Evolutionary conservation across 2,113 vertebrate species (phyloP).

Genomic region (Myocastor coypus): DNA sequence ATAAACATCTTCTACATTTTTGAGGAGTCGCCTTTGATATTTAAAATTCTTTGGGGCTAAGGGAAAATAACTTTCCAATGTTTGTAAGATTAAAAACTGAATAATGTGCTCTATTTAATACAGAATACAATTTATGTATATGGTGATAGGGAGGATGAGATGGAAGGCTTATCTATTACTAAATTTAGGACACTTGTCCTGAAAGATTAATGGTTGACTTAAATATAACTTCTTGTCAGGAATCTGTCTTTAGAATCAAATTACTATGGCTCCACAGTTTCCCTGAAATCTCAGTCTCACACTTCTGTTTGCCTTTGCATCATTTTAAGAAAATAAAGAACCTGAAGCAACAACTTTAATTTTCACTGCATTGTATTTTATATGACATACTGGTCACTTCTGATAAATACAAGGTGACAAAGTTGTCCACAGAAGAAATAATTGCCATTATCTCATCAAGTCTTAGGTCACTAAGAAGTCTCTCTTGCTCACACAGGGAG

Average conservation of each 20-base stretch:
- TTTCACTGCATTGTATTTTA: constrained; percentile 30
- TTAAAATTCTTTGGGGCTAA: constrained; percentile 37
- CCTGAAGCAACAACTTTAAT: constrained; percentile 20
- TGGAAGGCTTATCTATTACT: constrained; percentile 67
- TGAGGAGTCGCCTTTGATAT: constrained; percentile 44
- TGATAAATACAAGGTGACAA: constrained; percentile 48
- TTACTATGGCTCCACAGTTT: constrained; percentile 69
- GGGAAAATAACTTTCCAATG: neutral
- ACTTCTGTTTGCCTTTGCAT: constrained; percentile 66
- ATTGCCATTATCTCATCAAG: constrained; percentile 17
- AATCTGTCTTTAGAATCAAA: constrained; percentile 64
- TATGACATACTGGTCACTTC: constrained; percentile 33
- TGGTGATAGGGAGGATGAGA: constrained; percentile 23
- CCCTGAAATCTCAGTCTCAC: constrained; percentile 64
- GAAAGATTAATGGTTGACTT: constrained; percentile 73
- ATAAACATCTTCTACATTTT: constrained; percentile 26
- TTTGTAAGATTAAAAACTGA: constrained; percentile 36
- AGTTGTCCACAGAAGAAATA: constrained; percentile 9
- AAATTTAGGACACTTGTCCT: constrained; percentile 65
- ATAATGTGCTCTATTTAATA: neutral
- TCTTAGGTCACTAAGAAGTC: constrained; percentile 35
- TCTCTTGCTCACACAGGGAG: neutral
- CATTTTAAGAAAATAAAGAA: constrained; percentile 61
- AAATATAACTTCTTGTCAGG: constrained; percentile 74
- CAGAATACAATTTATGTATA: neutral